Evolutionary conservation across 2,797 vertebrate genomes (phyloP), one percentile per base, ranked within the genome.

Genomic region (Sciaenops ocellatus): DNA sequence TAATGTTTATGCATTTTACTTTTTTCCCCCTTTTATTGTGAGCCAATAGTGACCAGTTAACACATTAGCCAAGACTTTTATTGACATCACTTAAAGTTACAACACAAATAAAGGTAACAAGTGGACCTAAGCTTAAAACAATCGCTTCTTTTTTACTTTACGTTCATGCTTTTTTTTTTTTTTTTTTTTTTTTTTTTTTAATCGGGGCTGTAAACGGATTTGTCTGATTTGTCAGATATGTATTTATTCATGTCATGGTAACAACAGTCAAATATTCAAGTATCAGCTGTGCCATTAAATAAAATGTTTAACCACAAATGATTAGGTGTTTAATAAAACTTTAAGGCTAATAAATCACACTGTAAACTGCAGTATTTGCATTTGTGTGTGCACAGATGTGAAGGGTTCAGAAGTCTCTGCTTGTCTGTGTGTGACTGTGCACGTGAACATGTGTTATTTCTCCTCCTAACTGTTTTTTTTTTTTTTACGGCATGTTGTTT

Each of bases 1-100:
- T 85, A 86, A 89, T 86, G 86, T 90, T 90, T 82, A 86, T 82
- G 79, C 80, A 70, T 82, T 80, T 80, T 9, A 68, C 52, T 64
- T 66, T 62, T 73, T 61, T 65, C 12, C 55, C 5, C 10, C 10
- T 50, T 79, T 78, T 73, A 15, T 38, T 73, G 57, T 26, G 61
- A 74, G 68, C 64, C 28, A 75, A 69, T 50, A 63, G 26, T 38
- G 78, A 85, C 73, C 87, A 75, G 73, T 89, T 89, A 81, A 78
- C 74, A 74, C 62, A 66, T 85, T 76, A 83, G 64, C 62, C 28
- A 28, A 67, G 50, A 42, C 59, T 84, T 83, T 84, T 55, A 88
- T 81, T 71, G 38, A 42, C 30, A 20, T 52, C 3, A 44, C 60
- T 72, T 73, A 44, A 80, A 61, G 17, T 64, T 74, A 73, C 59